A percentile compares a stretch with the other conserved stretches of the same genome.
phyloP scores from a whole-genome alignment of 1,140 invertebrate genomes.

The Brachionus paranguensis region DNA sequence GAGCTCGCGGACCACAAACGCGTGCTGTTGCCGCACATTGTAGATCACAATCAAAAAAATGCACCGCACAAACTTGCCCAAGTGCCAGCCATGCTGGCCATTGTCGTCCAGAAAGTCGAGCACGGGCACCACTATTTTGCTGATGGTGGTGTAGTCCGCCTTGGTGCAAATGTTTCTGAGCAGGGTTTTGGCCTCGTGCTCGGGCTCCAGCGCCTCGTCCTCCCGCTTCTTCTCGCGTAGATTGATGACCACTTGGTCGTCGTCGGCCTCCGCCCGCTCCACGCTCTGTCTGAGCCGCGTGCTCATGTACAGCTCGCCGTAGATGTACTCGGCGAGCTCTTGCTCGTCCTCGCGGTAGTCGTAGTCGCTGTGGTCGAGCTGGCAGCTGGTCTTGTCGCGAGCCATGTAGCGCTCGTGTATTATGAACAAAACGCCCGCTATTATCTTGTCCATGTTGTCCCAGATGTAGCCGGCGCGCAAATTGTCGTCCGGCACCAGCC shows the following conservation, averaged over 20 bases:
- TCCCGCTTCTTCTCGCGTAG: not conserved
- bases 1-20: not conserved
- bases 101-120: constrained; percentile 28
- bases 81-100: not conserved
- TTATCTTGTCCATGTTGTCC: constrained; percentile 35
- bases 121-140: constrained; percentile 24
- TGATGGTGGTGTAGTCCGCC: constrained; percentile 30
- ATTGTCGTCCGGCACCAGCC: not conserved
- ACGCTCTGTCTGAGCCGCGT: not conserved
- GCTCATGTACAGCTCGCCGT: not conserved
- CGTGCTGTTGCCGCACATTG: constrained; percentile 34
- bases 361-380: not conserved
- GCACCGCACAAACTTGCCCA: not conserved
- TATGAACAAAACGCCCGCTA: not conserved
- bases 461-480: constrained; percentile 20
- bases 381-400: not conserved
- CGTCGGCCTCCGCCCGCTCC: not conserved
- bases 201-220: not conserved
- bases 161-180: constrained; percentile 11
- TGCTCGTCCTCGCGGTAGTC: not conserved
- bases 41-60: constrained; percentile 26
- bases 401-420: not conserved
- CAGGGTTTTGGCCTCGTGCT: constrained; percentile 20
- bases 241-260: not conserved
- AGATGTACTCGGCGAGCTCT: not conserved